phyloP scores from a whole-genome alignment of 2,888 invertebrate species.

The Drosophila acutilabella region DNA sequence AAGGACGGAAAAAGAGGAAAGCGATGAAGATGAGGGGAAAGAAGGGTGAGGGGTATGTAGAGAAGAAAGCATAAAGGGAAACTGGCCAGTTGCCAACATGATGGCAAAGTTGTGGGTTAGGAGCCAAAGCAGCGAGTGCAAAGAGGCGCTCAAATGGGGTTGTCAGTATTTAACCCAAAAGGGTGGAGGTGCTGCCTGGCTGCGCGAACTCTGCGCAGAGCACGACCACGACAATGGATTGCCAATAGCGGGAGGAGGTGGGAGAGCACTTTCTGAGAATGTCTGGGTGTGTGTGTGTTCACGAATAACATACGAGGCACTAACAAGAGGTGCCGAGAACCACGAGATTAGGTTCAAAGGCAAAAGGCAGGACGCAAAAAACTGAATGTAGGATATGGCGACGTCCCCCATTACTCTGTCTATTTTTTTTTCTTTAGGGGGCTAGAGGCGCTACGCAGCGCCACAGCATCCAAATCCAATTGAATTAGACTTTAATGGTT shows the following conservation, averaged over 20 bases:
- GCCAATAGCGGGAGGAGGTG: conserved; percentile 31
- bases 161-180: conserved; percentile 84
- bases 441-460: conserved; percentile 10
- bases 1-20: conserved; percentile 23
- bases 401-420: conserved; percentile 37
- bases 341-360: conserved; percentile 82
- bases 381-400: conserved; percentile 38
- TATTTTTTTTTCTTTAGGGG: neutral
- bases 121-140: conserved; percentile 68
- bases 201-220: conserved; percentile 82
- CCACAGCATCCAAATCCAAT: conserved; percentile 63
- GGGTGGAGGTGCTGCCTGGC: conserved; percentile 83
- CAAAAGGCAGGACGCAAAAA: conserved; percentile 47
- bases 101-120: conserved; percentile 70
- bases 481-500: conserved; percentile 74
- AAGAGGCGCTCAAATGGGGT: conserved; percentile 84
- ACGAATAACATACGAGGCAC: conserved; percentile 71
- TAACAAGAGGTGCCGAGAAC: conserved; percentile 80
- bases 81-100: conserved; percentile 65
- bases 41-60: neutral
- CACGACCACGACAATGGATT: conserved; percentile 56
- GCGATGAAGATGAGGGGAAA: conserved; percentile 12
- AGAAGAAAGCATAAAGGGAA: conserved; percentile 19
- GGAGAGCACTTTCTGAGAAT: neutral
- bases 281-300: conserved; percentile 15